Evolutionary conservation across 2,113 vertebrate genomes (phyloP).

Genomic region (Corapipo altera): DNA sequence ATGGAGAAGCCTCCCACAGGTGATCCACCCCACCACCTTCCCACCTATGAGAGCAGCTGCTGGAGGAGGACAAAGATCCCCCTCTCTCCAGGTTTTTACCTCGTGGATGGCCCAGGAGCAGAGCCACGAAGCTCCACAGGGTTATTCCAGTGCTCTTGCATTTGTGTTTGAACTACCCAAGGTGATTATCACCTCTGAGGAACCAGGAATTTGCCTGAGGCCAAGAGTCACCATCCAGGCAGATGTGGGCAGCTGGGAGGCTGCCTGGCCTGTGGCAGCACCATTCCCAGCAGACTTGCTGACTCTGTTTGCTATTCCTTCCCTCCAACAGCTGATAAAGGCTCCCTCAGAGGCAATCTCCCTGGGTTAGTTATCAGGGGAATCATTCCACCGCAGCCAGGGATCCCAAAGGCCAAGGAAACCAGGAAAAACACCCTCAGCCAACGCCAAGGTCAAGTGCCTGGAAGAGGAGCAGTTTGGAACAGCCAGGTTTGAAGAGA

Average conservation of each 20-base stretch:
- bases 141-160: neutral
- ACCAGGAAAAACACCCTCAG: neutral
- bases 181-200: neutral
- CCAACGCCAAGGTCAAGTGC: slow-evolving; percentile 37
- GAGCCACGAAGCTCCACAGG: neutral
- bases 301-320: slow-evolving; percentile 35
- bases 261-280: neutral
- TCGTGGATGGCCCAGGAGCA: no score
- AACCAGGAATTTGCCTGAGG: neutral
- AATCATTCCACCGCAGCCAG: neutral
- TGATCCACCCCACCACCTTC: neutral
- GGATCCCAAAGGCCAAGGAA: slow-evolving; percentile 37
- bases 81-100: neutral
- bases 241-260: neutral
- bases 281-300: neutral
- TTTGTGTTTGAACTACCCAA: neutral
- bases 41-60: neutral
- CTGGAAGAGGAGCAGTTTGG: neutral
- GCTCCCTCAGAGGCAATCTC: neutral
- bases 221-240: neutral
- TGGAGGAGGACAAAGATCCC: neutral
- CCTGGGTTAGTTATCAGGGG: neutral
- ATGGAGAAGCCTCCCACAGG: neutral
- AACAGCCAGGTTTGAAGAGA: neutral
- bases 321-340: neutral